phyloP scores from a whole-genome alignment of 2,113 vertebrate species.

The Lichenostomus cassidix region DNA sequence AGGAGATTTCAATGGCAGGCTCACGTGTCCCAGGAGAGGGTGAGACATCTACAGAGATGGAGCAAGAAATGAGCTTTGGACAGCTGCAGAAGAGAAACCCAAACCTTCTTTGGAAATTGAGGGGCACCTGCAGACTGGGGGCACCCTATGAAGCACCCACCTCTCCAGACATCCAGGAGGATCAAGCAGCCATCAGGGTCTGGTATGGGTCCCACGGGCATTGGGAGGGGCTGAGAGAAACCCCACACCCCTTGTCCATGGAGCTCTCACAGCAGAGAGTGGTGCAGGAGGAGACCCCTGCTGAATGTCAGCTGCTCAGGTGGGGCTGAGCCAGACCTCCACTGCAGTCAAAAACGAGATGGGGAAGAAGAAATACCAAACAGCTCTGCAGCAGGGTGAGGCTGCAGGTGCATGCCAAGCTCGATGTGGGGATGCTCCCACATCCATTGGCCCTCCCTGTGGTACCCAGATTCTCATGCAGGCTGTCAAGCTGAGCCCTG shows the following conservation, averaged over 20 bases:
- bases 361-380: not conserved
- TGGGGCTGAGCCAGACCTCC: not conserved
- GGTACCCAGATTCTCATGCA: not conserved
- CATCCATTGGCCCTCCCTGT: not conserved
- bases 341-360: not conserved
- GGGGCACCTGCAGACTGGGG: not conserved
- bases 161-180: fast-evolving
- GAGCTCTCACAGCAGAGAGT: not conserved
- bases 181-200: not conserved
- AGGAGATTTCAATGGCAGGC: conserved; percentile 38
- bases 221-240: not conserved
- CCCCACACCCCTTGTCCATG: too few species aligned
- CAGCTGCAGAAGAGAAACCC: not conserved
- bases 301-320: not conserved
- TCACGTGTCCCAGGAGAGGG: conserved; percentile 21
- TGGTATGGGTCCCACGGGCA: fast-evolving
- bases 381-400: not conserved
- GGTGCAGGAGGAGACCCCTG: not conserved
- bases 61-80: conserved; percentile 1
- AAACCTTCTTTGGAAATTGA: not conserved
- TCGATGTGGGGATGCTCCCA: not conserved
- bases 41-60: not conserved
- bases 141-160: not conserved
- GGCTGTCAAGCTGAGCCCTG: not conserved
- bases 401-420: not conserved